These are phyloP conservation scores for Dryas iulia DNA, from an alignment of 1,140 invertebrate genomes.

Conservation along the genomic window DNA sequence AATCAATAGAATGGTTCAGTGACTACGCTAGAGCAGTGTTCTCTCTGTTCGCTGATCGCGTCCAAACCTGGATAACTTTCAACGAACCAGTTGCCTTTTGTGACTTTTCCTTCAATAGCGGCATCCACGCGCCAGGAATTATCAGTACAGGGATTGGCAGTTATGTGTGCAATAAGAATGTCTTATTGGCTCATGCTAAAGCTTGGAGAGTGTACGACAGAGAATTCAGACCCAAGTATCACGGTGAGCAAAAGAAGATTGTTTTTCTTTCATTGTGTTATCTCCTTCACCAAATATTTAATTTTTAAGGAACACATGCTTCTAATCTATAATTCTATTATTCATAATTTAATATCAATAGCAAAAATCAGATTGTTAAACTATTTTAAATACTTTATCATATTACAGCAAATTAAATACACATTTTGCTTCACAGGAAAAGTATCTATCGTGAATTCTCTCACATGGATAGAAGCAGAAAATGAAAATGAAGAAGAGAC, in stretches of 20 bases:
- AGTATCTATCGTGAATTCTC: not conserved
- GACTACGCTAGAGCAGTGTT: not conserved
- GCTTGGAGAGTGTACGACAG: constrained; percentile 81
- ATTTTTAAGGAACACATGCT: no score
- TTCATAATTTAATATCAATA: no score
- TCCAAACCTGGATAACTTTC: constrained; percentile 84
- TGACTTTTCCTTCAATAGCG: constrained; percentile 74
- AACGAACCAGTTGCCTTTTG: constrained; percentile 84
- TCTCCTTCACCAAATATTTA: no score
- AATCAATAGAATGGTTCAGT: not conserved
- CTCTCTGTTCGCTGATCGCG: constrained; percentile 80
- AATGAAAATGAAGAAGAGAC: not conserved
- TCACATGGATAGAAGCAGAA: not conserved
- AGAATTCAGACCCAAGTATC: constrained; percentile 40
- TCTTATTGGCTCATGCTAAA: constrained; percentile 80
- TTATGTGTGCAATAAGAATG: not conserved
- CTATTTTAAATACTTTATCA: no score
- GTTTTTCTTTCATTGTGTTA: no score
- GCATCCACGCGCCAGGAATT: not conserved
- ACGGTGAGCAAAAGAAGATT: no score
- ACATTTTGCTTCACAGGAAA: not conserved
- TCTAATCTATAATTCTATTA: no score
- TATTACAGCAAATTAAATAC: no score
- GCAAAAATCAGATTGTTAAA: no score
- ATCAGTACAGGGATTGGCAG: not conserved